Evolutionary conservation across 2,113 vertebrate genomes (phyloP).

Genomic region (Lepisosteus osseus): DNA sequence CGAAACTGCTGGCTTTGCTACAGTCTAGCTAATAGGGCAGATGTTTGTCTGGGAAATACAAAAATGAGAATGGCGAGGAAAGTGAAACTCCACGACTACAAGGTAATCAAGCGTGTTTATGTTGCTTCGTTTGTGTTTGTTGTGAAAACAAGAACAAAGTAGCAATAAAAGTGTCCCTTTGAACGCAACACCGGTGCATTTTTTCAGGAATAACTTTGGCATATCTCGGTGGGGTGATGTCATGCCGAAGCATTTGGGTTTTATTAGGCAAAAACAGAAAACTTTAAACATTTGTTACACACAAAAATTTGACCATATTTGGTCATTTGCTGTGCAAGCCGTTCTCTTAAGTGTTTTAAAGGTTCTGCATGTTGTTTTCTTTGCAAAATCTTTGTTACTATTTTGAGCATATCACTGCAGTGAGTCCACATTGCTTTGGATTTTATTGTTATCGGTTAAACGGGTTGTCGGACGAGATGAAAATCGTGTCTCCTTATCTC

Average conservation of each 20-base stretch:
- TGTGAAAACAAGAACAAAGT: not conserved
- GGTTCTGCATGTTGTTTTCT: not conserved
- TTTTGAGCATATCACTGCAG: too few species aligned
- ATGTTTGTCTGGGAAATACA: slow-evolving; percentile 35
- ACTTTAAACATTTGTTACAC: not conserved
- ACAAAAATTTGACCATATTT: slow-evolving; percentile 55
- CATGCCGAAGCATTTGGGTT: slow-evolving; percentile 7
- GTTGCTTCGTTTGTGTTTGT: not conserved
- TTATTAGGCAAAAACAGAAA: slow-evolving; percentile 8
- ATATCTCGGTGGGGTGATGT: slow-evolving; percentile 9
- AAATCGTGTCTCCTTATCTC: too few species aligned
- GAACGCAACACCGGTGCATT: not conserved
- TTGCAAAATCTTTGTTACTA: too few species aligned
- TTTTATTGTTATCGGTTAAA: too few species aligned
- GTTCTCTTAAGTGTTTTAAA: not conserved
- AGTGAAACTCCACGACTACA: slow-evolving; percentile 31
- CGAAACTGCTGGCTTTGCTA: slow-evolving; percentile 23
- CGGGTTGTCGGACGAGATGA: too few species aligned
- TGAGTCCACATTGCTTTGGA: too few species aligned
- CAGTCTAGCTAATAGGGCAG: slow-evolving; percentile 33
- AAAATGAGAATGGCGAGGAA: slow-evolving; percentile 53
- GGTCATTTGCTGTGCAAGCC: slow-evolving; percentile 36
- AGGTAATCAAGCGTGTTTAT: slow-evolving; percentile 55
- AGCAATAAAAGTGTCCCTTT: not conserved
- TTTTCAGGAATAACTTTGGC: slow-evolving; percentile 3